A percentile compares a stretch with the other conserved stretches of the same genome.
Evolutionary conservation across 2,888 invertebrate species (phyloP).

Genomic region (Caradrina clavipalpis): DNA sequence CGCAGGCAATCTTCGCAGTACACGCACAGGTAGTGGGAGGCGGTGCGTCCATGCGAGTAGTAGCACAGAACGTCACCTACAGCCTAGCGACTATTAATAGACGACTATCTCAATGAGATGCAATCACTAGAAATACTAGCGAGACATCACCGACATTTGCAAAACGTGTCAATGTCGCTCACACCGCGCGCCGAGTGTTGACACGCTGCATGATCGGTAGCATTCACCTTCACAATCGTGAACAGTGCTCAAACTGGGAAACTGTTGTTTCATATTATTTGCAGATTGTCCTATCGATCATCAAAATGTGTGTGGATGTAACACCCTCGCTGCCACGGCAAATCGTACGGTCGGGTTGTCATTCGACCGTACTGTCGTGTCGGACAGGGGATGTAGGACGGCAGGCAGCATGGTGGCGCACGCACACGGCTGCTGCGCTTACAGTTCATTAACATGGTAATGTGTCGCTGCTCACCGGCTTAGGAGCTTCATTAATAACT

Average conservation of each 20-base stretch:
- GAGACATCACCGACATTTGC: constrained; percentile 7
- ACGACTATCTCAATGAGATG: constrained; percentile 25
- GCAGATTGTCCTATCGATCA: neutral
- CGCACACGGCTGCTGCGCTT: too few species aligned
- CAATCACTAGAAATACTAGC: constrained; percentile 24
- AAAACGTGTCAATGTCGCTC: constrained; percentile 56
- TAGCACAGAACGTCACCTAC: neutral
- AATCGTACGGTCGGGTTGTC: too few species aligned
- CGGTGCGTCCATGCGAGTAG: constrained; percentile 16
- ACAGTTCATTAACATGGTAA: neutral
- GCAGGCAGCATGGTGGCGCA: too few species aligned
- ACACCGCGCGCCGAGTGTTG: neutral
- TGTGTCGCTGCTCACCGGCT: neutral
- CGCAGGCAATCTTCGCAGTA: neutral
- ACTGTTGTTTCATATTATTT: neutral
- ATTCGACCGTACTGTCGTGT: too few species aligned
- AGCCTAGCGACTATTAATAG: constrained; percentile 21
- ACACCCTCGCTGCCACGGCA: too few species aligned
- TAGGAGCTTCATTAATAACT: constrained; percentile 28
- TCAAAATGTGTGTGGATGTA: neutral
- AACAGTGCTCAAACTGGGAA: neutral
- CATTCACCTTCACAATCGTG: too few species aligned
- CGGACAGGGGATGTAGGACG: too few species aligned
- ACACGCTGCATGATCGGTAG: neutral
- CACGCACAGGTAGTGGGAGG: neutral